Evolutionary conservation across 2,113 vertebrate genomes (phyloP).

Genomic region (Labrus mixtus): DNA sequence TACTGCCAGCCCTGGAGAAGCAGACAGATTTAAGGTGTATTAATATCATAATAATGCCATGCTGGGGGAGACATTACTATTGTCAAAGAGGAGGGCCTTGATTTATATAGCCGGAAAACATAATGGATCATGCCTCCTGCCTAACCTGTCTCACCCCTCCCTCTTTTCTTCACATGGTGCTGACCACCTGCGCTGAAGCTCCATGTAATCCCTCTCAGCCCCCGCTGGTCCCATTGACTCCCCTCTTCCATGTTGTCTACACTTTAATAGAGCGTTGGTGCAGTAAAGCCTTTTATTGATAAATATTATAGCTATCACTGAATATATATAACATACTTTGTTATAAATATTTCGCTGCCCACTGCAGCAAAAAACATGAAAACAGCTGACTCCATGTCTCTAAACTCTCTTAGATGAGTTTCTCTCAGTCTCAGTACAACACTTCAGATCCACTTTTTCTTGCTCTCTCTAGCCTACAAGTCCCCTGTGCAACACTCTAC

Average conservation of each 20-base stretch:
- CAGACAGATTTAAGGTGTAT: slow-evolving; percentile 82
- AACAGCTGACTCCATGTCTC: background rate
- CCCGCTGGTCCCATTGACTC: background rate
- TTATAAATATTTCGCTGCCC: too few species aligned
- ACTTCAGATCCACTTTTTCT: background rate
- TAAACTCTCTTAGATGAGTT: background rate
- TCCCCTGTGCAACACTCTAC: slow-evolving; percentile 6
- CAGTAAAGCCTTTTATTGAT: background rate
- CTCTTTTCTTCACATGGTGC: slow-evolving; percentile 27
- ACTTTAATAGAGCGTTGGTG: background rate
- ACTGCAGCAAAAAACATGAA: slow-evolving; percentile 5
- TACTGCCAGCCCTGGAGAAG: slow-evolving; percentile 87
- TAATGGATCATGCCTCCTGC: slow-evolving; percentile 67
- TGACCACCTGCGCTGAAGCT: slow-evolving; percentile 26
- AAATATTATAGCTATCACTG: background rate
- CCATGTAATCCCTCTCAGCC: slow-evolving; percentile 24
- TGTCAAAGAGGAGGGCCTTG: slow-evolving; percentile 55
- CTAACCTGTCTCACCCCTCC: slow-evolving; percentile 54
- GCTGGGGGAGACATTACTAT: slow-evolving; percentile 75
- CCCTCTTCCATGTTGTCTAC: background rate
- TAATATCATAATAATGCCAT: slow-evolving; percentile 86
- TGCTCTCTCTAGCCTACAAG: slow-evolving; percentile 20
- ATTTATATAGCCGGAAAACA: slow-evolving; percentile 77
- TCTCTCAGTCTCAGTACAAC: background rate
- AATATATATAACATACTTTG: background rate